Evolutionary conservation across 1,140 invertebrate species (phyloP), one percentile per base, ranked within the genome.

Genomic region (Drosophila repleta): DNA sequence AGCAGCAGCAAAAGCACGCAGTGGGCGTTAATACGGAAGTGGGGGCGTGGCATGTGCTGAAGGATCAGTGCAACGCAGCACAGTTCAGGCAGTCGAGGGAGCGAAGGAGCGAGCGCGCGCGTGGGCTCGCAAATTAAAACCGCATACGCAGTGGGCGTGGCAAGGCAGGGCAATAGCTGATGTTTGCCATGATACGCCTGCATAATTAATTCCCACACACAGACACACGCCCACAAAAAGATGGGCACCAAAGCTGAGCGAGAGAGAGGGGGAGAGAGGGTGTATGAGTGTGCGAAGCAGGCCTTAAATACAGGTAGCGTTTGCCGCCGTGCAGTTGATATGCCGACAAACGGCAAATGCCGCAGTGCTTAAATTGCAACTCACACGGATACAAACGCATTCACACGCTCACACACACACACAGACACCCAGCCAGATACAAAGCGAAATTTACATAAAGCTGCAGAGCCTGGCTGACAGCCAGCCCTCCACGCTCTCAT

Each of bases 131-230:
- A 85, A 82, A 85, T 87, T 87, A 87, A 87, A 87, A 79, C 82
- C 83, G 75, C 82, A 87, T 48, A 88, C 82, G 74, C 65, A 57
- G 41, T 37, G 46, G 48, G 61, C 35, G 35, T 63, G 49, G 49
- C 24, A 17, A 26, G 43, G 29, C 24, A 46, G 35, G 41, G 61
- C 67, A 67, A 74, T 78, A 10, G 10, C 32, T 35, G 78, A 69
- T 82, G 83, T 76, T 72, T 77, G 64, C 78, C 78, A 88, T 82
- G 83, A 87, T 87, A 87, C 74, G 83, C 83, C 83, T 87, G 83
- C 83, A 87, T 87, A 87, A 87, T 87, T 87, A 87, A 87, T 87
- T 88, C 62, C 72, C 63, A 52, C 57, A 39, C 51, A 70, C 70
- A 58, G 58, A 61, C 57, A 48, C 51, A 75, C 70, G 58, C 65